Conservation (phyloP, 2,888 invertebrate genomes). For the Tipula vernalis region DNA sequence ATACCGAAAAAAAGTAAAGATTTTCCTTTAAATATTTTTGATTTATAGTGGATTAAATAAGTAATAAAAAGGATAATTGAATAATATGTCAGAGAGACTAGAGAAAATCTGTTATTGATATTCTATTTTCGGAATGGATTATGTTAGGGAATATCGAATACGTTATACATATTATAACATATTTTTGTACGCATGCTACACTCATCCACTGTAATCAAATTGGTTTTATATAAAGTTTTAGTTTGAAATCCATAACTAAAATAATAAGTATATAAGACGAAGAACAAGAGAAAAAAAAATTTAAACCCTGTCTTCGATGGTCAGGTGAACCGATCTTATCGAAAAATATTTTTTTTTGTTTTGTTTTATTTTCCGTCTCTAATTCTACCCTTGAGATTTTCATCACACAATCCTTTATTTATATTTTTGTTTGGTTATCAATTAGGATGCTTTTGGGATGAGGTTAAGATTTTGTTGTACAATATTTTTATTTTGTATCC, state of each 20-base stretch:
- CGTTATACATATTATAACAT: neutral
- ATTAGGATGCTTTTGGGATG: neutral
- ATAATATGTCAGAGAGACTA: neutral
- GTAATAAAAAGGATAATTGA: neutral
- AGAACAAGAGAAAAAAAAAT: neutral
- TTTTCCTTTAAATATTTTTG: neutral
- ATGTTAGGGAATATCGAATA: neutral
- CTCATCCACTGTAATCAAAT: slow-evolving; percentile 4
- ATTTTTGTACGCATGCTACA: neutral
- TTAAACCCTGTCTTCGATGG: neutral
- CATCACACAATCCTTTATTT: slow-evolving; percentile 5
- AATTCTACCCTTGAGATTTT: slow-evolving; percentile 9
- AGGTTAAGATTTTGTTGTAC: neutral
- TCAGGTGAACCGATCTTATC: slow-evolving; percentile 7
- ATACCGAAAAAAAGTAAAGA: neutral
- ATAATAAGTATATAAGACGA: neutral
- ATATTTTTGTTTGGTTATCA: neutral
- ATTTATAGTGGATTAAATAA: slow-evolving; percentile 4
- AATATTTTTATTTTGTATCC: neutral
- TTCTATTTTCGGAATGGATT: neutral
- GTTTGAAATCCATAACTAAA: slow-evolving; percentile 4
- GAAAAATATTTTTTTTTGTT: neutral
- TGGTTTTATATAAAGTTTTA: neutral
- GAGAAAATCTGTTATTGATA: neutral
- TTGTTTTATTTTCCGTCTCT: neutral